phyloP scores from a whole-genome alignment of 1,140 invertebrate species.

The Drosophila insularis region DNA sequence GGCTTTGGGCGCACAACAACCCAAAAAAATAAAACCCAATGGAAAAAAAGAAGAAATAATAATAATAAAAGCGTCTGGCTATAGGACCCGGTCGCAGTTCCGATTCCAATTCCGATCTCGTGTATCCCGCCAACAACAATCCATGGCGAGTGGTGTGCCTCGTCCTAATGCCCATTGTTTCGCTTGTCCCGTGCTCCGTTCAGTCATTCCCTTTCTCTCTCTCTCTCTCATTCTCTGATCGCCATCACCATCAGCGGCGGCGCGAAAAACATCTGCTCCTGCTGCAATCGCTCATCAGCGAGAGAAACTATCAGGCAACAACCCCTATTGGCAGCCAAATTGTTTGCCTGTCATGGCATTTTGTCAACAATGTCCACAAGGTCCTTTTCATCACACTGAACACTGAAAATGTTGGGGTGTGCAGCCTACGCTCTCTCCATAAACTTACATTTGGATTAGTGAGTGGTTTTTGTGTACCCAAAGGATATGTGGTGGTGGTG shows the following conservation, averaged over 20 bases:
- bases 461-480: conserved; percentile 25
- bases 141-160: conserved; percentile 17
- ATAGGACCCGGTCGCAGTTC: neutral
- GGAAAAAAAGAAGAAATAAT: neutral
- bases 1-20: conserved; percentile 39
- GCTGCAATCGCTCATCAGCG: conserved; percentile 70
- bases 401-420: neutral
- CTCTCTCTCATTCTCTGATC: conserved; percentile 23
- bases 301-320: conserved; percentile 29
- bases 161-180: conserved; percentile 23
- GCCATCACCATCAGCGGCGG: conserved; percentile 22
- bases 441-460: conserved; percentile 70
- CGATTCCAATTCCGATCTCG: neutral
- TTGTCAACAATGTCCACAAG: conserved; percentile 37
- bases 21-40: conserved; percentile 5
- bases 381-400: conserved; percentile 1
- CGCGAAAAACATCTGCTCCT: conserved; percentile 81
- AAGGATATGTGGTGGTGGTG: conserved; percentile 28
- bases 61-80: conserved; percentile 6
- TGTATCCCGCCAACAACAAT: conserved; percentile 39
- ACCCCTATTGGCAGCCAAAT: conserved; percentile 55
- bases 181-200: conserved; percentile 16
- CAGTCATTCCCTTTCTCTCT: neutral
- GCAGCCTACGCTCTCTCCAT: conserved; percentile 38
- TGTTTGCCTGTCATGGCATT: conserved; percentile 27